Conservation (phyloP, 2,797 vertebrate species). For the Pipistrellus pipistrellus region DNA sequence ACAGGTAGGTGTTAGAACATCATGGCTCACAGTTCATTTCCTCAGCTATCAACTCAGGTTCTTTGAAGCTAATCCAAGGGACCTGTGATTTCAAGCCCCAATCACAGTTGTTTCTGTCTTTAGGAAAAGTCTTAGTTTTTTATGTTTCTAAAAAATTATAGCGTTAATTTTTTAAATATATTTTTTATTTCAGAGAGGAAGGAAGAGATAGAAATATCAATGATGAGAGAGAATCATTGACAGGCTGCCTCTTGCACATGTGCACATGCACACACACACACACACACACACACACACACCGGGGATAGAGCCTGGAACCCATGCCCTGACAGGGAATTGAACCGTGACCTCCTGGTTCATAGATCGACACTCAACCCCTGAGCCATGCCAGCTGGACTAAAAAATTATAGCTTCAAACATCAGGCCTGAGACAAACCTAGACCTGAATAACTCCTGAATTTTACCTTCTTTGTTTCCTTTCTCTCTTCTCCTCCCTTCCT, state of each 20-base stretch:
- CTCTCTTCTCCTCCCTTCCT: not conserved
- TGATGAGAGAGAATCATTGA: too few relatives aligned
- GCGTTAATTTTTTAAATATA: too few relatives aligned
- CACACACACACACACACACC: too few relatives aligned
- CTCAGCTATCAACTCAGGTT: not conserved
- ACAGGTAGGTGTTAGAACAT: not conserved
- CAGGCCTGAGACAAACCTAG: not conserved
- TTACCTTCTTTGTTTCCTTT: constrained; percentile 51
- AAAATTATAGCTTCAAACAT: not conserved
- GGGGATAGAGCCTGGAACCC: too few relatives aligned
- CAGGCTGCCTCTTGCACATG: too few relatives aligned
- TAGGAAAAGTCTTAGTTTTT: not conserved
- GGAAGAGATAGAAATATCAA: too few relatives aligned
- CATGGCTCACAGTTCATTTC: not conserved
- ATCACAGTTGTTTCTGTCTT: not conserved
- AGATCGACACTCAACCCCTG: too few relatives aligned
- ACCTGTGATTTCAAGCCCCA: not conserved
- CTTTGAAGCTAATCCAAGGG: not conserved
- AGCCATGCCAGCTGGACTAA: too few relatives aligned
- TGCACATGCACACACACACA: too few relatives aligned
- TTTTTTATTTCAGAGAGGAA: too few relatives aligned
- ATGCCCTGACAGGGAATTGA: too few relatives aligned
- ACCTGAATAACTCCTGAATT: constrained; percentile 16
- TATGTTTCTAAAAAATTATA: not conserved
- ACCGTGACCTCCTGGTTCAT: too few relatives aligned